Evolutionary conservation across 2,113 vertebrate genomes (phyloP).

Genomic region (Miniopterus natalensis): DNA sequence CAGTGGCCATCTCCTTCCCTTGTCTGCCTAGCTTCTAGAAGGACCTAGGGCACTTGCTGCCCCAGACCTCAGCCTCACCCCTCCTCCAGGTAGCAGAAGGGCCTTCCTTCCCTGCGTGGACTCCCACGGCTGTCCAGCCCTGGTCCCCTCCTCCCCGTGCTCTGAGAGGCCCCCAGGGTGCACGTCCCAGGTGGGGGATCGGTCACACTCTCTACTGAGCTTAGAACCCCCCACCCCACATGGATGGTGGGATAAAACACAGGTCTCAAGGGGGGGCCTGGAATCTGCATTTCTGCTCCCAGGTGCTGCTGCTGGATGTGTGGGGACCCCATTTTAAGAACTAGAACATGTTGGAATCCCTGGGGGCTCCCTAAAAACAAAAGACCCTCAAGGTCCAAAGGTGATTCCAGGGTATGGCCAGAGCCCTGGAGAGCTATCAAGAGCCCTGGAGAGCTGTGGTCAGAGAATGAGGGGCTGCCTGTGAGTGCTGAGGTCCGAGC

Average conservation of each 20-base stretch:
- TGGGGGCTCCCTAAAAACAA: neutral
- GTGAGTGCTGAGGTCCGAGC: neutral
- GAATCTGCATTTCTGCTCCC: neutral
- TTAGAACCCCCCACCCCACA: neutral
- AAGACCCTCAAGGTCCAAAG: neutral
- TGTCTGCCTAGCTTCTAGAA: neutral
- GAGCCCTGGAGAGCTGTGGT: neutral
- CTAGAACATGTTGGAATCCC: neutral
- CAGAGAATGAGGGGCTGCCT: neutral
- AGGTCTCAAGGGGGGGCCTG: neutral
- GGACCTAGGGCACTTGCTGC: neutral
- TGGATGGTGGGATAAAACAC: rapidly evolving
- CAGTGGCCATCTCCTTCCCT: too few relatives aligned
- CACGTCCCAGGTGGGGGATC: neutral
- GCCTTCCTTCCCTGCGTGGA: neutral
- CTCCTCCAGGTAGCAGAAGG: neutral
- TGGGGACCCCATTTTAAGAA: neutral
- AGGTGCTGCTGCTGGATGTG: neutral
- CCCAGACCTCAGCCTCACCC: neutral
- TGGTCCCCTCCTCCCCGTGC: neutral
- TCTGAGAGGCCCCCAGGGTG: neutral
- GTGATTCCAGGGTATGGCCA: neutral
- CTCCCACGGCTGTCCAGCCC: rapidly evolving
- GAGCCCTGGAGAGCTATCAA: too few relatives aligned
- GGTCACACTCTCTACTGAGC: neutral